phyloP scores from a whole-genome alignment of 2,888 invertebrate species.

The Caenorhabditis japonica region DNA sequence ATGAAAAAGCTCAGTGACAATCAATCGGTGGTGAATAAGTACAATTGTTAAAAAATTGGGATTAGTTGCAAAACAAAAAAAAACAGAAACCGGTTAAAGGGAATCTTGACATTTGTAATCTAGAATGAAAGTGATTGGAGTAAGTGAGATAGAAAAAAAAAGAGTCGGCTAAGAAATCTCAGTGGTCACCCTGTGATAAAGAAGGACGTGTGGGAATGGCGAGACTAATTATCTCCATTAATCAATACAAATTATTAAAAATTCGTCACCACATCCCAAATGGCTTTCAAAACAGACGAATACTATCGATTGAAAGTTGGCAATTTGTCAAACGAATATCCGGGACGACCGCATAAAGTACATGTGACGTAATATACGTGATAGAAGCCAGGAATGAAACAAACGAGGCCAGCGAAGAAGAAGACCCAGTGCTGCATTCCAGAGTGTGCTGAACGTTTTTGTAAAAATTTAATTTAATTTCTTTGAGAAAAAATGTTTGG shows the following conservation, averaged over 20 bases:
- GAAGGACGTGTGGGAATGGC: neutral
- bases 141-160: neutral
- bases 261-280: conserved; percentile 3
- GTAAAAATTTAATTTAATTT: neutral
- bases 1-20: conserved; percentile 30
- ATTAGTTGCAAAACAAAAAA: too few relatives aligned
- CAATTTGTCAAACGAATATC: conserved; percentile 75
- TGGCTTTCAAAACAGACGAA: neutral
- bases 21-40: conserved; percentile 6
- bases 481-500: neutral
- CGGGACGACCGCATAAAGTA: conserved; percentile 71
- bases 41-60: neutral
- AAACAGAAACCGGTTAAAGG: conserved; percentile 29
- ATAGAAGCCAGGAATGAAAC: conserved; percentile 75
- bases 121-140: conserved; percentile 1
- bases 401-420: conserved; percentile 64
- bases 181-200: conserved; percentile 14
- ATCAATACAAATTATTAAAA: too few relatives aligned
- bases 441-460: conserved; percentile 21
- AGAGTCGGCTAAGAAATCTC: conserved; percentile 26
- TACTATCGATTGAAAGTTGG: conserved; percentile 71
- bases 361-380: conserved; percentile 75
- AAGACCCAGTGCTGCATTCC: conserved; percentile 64
- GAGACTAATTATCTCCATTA: too few relatives aligned
- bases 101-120: conserved; percentile 8